Percentiles rank a stretch among this genome's conserved stretches.
These are phyloP conservation scores for Melanotaenia nigrans DNA, from an alignment of 2,797 vertebrate species.

Conservation along the genomic window DNA sequence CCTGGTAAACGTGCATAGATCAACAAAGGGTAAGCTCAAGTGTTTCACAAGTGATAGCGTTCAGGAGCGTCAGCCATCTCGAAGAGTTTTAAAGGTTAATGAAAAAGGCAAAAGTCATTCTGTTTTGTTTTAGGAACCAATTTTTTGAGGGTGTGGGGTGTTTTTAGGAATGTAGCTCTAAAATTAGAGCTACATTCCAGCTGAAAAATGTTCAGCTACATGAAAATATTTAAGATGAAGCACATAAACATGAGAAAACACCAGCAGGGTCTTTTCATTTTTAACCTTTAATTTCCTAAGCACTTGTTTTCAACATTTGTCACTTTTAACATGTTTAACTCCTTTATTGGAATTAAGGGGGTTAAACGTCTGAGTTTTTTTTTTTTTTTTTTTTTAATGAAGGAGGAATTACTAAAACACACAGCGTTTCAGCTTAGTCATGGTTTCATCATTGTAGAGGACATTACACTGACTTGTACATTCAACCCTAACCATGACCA, in stretches of 20 bases:
- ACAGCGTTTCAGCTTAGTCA: constrained; percentile 22
- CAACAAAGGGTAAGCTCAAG: too few relatives aligned
- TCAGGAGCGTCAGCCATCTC: too few relatives aligned
- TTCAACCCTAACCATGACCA: neutral
- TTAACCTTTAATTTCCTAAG: constrained; percentile 44
- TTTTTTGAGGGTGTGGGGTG: neutral
- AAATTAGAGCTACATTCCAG: too few relatives aligned
- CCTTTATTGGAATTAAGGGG: too few relatives aligned
- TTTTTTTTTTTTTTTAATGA: neutral
- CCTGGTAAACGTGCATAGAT: too few relatives aligned
- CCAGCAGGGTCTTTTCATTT: constrained; percentile 53
- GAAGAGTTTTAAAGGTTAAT: too few relatives aligned
- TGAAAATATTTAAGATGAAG: constrained; percentile 4
- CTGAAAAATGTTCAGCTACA: constrained; percentile 5
- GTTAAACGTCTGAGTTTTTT: too few relatives aligned
- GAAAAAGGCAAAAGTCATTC: too few relatives aligned
- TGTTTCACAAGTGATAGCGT: too few relatives aligned
- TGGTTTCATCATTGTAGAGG: neutral
- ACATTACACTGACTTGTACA: neutral
- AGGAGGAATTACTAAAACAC: constrained; percentile 9
- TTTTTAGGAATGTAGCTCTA: too few relatives aligned
- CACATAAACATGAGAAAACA: constrained; percentile 45
- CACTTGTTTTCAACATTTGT: too few relatives aligned
- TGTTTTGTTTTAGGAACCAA: neutral
- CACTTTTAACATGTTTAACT: too few relatives aligned